Conservation (phyloP, 2,113 vertebrate genomes). For the Callipepla squamata region DNA sequence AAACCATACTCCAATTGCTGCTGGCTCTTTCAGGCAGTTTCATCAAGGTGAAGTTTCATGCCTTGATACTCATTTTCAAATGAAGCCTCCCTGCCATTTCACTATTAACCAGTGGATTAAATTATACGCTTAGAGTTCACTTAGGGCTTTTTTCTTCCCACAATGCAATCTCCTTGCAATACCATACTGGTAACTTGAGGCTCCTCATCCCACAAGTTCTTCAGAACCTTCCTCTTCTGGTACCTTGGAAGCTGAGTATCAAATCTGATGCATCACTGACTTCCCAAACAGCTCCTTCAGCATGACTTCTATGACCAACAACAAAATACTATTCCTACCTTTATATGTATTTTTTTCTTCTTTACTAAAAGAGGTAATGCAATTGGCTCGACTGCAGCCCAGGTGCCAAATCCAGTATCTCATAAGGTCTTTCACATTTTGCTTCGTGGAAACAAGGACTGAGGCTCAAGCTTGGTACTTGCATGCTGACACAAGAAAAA, state of each 20-base stretch:
- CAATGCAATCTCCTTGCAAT: background rate
- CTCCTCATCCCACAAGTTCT: background rate
- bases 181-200: background rate
- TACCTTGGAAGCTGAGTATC: background rate
- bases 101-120: background rate
- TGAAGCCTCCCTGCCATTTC: constrained; percentile 6
- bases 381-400: background rate
- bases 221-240: background rate
- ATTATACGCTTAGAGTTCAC: constrained; percentile 13
- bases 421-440: background rate
- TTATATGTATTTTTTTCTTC: background rate
- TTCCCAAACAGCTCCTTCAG: background rate
- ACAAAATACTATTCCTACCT: background rate
- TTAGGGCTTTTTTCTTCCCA: background rate
- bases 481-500: background rate
- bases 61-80: background rate
- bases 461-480: rapidly evolving
- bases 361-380: background rate
- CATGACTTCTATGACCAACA: background rate
- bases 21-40: background rate
- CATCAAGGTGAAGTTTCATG: constrained; percentile 39
- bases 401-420: background rate
- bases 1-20: background rate
- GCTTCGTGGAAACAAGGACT: background rate
- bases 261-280: background rate